phyloP scores from a whole-genome alignment of 1,140 invertebrate species.

The Steinernema khuongi region DNA sequence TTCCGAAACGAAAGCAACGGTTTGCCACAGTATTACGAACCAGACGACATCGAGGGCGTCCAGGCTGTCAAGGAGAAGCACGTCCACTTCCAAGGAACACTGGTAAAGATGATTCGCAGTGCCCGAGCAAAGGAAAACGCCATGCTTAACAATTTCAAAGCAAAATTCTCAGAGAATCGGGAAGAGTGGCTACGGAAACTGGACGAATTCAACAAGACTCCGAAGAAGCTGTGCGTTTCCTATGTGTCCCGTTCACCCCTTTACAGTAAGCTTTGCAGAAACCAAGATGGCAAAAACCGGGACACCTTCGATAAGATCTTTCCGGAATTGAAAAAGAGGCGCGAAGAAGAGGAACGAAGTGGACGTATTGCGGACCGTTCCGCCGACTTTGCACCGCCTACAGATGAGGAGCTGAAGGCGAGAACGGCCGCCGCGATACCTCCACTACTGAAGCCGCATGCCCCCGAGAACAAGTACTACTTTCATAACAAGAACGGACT shows the following conservation, averaged over 20 bases:
- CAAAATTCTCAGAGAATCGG: not conserved
- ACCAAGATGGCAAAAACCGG: not conserved
- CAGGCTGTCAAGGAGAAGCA: not conserved
- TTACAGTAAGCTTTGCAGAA: not conserved
- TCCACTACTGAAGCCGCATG: not conserved
- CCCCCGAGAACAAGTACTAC: not conserved
- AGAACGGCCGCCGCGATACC: not conserved
- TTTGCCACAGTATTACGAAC: not conserved
- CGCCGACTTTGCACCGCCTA: not conserved
- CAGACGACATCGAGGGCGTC: not conserved
- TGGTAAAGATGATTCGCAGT: not conserved
- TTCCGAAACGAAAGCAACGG: not conserved
- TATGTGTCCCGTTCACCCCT: not conserved
- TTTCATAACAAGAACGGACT: slow-evolving; percentile 9
- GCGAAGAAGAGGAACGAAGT: slow-evolving; percentile 1
- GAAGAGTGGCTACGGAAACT: not conserved
- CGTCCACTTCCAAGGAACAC: not conserved
- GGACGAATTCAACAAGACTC: not conserved
- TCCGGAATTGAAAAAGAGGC: slow-evolving; percentile 18
- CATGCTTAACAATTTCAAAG: not conserved
- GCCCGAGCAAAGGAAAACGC: not conserved
- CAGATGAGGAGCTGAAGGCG: not conserved
- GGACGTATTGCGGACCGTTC: not conserved
- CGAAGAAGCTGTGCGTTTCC: not conserved
- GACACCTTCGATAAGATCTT: slow-evolving; percentile 17